Percentiles rank a stretch among this genome's conserved stretches.
These are phyloP conservation scores for Trisateles emortualis DNA, from an alignment of 2,888 invertebrate genomes.

Conservation along the genomic window DNA sequence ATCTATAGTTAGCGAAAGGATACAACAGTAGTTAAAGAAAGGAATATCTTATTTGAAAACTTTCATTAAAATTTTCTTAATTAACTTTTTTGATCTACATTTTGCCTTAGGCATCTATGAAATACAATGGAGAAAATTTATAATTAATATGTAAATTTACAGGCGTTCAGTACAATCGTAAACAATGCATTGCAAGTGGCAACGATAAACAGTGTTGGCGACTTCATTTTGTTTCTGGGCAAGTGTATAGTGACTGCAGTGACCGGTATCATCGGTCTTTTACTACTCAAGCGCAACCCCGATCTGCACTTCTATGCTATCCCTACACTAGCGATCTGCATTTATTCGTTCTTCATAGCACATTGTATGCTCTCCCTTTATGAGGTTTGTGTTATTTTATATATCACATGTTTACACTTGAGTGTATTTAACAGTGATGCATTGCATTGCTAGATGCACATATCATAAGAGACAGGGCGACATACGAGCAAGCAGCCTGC, in stretches of 20 bases:
- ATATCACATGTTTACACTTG: too few species aligned
- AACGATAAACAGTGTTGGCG: constrained; percentile 96
- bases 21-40: too few species aligned
- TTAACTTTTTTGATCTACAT: too few species aligned
- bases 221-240: constrained; percentile 96
- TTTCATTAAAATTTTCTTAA: too few species aligned
- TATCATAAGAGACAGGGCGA: too few species aligned
- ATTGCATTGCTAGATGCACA: too few species aligned
- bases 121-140: too few species aligned
- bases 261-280: constrained; percentile 91
- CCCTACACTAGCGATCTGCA: constrained; percentile 93
- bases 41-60: too few species aligned
- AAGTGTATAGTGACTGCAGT: constrained; percentile 93
- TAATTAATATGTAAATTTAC: constrained; percentile 24
- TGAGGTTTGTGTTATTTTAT: constrained; percentile 88
- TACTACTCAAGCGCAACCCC: constrained; percentile 91
- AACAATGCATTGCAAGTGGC: constrained; percentile 95
- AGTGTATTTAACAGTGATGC: too few species aligned
- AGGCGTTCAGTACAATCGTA: constrained; percentile 95
- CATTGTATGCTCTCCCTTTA: constrained; percentile 97
- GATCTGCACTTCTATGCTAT: constrained; percentile 94
- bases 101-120: too few species aligned
- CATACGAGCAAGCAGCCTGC: too few species aligned
- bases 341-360: constrained; percentile 96
- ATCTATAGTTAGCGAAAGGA: too few species aligned